Evolutionary conservation across 92 coral and sea anemone species (phyloP).

Genomic region (Nematostella vectensis): DNA sequence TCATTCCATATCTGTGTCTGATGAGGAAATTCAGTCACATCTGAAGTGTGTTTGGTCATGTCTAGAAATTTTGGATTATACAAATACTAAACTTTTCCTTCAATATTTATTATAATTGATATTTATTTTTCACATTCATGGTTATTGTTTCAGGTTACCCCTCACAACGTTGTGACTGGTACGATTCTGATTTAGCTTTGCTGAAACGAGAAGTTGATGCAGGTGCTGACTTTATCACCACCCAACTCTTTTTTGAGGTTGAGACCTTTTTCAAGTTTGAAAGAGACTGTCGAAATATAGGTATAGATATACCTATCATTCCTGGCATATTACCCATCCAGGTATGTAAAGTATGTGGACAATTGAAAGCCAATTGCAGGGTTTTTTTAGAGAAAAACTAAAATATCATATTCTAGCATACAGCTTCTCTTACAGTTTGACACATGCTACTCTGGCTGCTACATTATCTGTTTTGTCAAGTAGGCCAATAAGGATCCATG

Average conservation of each 20-base stretch:
- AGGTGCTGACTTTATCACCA: slow-evolving; percentile 69
- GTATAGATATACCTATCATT: slow-evolving; percentile 77
- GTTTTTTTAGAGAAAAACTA: not conserved
- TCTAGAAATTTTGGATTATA: too few species aligned
- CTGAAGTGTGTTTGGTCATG: too few species aligned
- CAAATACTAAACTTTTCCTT: too few species aligned
- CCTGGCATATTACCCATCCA: slow-evolving; percentile 81
- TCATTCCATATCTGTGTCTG: too few species aligned
- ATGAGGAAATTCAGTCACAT: too few species aligned
- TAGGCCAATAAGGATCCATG: too few species aligned
- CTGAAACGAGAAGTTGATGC: slow-evolving; percentile 64
- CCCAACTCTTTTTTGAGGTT: slow-evolving; percentile 82
- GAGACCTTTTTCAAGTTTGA: slow-evolving; percentile 53
- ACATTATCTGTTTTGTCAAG: too few species aligned
- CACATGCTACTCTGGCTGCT: too few species aligned
- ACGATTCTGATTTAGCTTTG: slow-evolving; percentile 59
- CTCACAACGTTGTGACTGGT: slow-evolving; percentile 24
- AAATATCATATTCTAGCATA: not conserved
- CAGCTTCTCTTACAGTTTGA: too few species aligned
- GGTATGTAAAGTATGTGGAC: slow-evolving; percentile 26
- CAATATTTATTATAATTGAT: too few species aligned
- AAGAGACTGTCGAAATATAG: slow-evolving; percentile 58
- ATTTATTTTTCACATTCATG: too few species aligned
- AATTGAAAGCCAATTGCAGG: not conserved
- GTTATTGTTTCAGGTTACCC: slow-evolving; percentile 46